Base-by-base conservation (phyloP, 2,888 invertebrate species). In the Thumatha senex region DNA sequence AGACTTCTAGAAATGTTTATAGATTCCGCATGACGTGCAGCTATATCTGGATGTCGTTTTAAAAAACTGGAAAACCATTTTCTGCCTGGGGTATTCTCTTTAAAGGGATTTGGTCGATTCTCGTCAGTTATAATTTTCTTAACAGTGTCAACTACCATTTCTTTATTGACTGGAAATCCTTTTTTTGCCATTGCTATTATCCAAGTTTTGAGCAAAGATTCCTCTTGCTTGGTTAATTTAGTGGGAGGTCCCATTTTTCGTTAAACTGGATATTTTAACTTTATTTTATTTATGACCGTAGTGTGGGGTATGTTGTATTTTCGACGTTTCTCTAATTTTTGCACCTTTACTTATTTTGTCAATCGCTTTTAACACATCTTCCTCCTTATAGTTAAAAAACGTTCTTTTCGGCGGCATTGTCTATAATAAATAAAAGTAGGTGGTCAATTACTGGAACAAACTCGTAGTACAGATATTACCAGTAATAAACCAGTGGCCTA, bases 171-270 rank as follows among this genome's bases (percentile, higher is more conserved):
- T 40, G 55, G 51, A 49, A 56, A 46, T 41, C 54, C 56, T 42
- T 51, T 49, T n/a, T 54, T 51, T 40, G 56, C 53, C 48, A 50
- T 54, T 11, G 47, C 40, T 2, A 44, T 44, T 30, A 51, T 46
- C 58, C 58, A 61, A 5, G 51, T 35, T 35, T 40, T 36, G 18
- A 60, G 49, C 33, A 43, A 38, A 30, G 33, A 35, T 47, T 62
- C 60, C 43, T 66, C 60, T 56, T 56, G 35, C 1, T 24, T 31
- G 36, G 54, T 60, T 18, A 62, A 51, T 34, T 60, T 59, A 8
- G 56, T 52, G 7, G 60, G 38, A 11, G 59, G 55, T 35, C 64
- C 63, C 60, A 67, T 63, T 51, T 63, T 62, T 48, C 59, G 35
- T 35, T 60, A 48, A 45, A 61, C 54, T 40, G 60, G 61, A 44